Base-by-base conservation (phyloP, 2,888 invertebrate species). In the Eueremaeus valkanovi region DNA sequence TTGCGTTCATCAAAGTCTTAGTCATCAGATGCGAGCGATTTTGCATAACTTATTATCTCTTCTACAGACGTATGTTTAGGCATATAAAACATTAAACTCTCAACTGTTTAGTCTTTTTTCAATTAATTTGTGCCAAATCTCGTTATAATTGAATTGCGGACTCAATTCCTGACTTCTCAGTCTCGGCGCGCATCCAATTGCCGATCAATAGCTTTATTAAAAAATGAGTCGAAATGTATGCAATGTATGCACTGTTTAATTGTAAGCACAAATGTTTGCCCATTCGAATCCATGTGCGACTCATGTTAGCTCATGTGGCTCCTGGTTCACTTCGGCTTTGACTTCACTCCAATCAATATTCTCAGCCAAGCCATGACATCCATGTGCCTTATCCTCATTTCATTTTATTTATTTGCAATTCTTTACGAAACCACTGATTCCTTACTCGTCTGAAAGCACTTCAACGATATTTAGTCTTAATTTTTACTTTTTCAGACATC, bases 51-150 rank as follows among this genome's bases (percentile, higher is more conserved):
- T 63, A 33, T 13, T 63, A 6, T 63, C 31, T 8, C 11, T 33
- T 63, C 8, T 16, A 16, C 11, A 18, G n/a, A n/a, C n/a, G n/a
- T n/a, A n/a, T n/a, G n/a, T n/a, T n/a, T n/a, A n/a, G n/a, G n/a
- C n/a, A n/a, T n/a, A n/a, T n/a, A n/a, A n/a, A n/a, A n/a, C n/a
- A n/a, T n/a, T n/a, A n/a, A n/a, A n/a, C n/a, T 21, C 31, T 13
- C 27, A 63, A 63, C 11, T 21, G 29, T 63, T 63, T 33, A 63
- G 63, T 18, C 63, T 33, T 63, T 58, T 58, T 63, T 63, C 63
- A 63, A 63, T 63, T 63, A 63, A 63, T 31, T 33, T 33, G 29
- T 55, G 21, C 63, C 18, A 63, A 63, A 63, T 63, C 33, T 63
- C 18, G 9, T 63, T 63, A 3, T 63, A 63, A 63, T 63, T 63